A percentile compares a stretch with the other conserved stretches of the same genome.
These are phyloP conservation scores for Acestrorhynchus altus DNA, from an alignment of 2,797 vertebrate species.

Conservation along the genomic window DNA sequence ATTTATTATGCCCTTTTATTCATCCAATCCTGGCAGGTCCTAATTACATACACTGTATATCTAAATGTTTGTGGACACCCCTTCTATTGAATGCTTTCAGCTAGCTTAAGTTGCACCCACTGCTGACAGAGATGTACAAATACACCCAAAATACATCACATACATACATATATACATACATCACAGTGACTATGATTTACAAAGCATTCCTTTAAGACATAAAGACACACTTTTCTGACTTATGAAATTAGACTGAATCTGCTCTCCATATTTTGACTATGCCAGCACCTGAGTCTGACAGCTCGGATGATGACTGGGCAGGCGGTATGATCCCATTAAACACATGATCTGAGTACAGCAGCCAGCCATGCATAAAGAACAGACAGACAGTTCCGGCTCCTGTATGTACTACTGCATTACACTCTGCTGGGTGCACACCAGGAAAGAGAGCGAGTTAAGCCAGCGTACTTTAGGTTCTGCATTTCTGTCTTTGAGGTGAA, in stretches of 20 bases:
- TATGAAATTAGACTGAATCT: background rate
- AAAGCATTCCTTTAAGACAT: background rate
- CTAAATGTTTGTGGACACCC: too few species aligned
- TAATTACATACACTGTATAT: background rate
- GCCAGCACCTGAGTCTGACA: conserved; percentile 41
- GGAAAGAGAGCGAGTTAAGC: background rate
- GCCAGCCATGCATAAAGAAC: conserved; percentile 47
- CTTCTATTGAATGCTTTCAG: too few species aligned
- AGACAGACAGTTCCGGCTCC: background rate
- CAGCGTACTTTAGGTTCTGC: background rate
- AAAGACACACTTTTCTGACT: background rate
- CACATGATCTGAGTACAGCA: conserved; percentile 51
- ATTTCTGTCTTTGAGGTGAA: background rate
- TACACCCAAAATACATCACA: too few species aligned
- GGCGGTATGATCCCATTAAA: conserved; percentile 55
- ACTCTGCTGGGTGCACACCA: background rate
- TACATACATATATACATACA: too few species aligned
- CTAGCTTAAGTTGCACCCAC: too few species aligned
- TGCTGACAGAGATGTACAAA: too few species aligned
- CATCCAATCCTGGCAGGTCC: too few species aligned
- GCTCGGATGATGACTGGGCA: conserved; percentile 46
- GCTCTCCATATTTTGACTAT: conserved; percentile 1
- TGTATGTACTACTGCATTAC: background rate
- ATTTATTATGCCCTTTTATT: too few species aligned
- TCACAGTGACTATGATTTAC: background rate